phyloP scores from a whole-genome alignment of 1,140 invertebrate species.

The Eciton burchellii region DNA sequence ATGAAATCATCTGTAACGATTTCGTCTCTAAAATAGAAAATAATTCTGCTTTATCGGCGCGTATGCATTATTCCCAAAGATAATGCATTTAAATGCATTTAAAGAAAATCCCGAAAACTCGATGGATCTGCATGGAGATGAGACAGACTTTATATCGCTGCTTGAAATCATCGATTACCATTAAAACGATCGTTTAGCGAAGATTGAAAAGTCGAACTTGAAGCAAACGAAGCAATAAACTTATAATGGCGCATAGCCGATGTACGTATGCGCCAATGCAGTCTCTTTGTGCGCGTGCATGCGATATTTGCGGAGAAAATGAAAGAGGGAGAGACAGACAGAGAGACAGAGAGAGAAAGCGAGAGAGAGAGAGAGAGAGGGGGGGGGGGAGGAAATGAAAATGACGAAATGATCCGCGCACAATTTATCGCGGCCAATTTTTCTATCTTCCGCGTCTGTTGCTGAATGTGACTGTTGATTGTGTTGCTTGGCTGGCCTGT shows the following conservation, averaged over 20 bases:
- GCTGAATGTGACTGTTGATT: constrained; percentile 83
- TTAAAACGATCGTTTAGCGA: constrained; percentile 3
- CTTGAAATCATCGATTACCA: not conserved
- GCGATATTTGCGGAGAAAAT: constrained; percentile 7
- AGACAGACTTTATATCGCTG: not conserved
- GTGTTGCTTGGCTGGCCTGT: constrained; percentile 83
- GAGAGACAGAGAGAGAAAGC: not conserved
- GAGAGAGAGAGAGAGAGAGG: not conserved
- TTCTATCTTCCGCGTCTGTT: constrained; percentile 62
- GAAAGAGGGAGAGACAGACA: not conserved
- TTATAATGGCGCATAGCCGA: not conserved
- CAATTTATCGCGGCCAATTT: constrained; percentile 53
- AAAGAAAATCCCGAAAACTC: not conserved
- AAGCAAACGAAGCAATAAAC: not conserved
- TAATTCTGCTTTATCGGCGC: not conserved
- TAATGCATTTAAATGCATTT: not conserved
- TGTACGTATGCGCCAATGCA: not conserved
- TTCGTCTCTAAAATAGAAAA: not conserved
- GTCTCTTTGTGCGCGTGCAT: constrained; percentile 24
- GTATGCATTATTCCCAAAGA: not conserved
- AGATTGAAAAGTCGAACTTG: not conserved
- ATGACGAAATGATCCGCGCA: not conserved
- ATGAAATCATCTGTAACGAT: too few relatives aligned
- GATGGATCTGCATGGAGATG: not conserved
- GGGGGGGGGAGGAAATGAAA: not conserved